A percentile compares a stretch with the other conserved stretches of the same genome.
Evolutionary conservation across 2,888 invertebrate genomes (phyloP).

Genomic region (Cataglyphis livida): DNA sequence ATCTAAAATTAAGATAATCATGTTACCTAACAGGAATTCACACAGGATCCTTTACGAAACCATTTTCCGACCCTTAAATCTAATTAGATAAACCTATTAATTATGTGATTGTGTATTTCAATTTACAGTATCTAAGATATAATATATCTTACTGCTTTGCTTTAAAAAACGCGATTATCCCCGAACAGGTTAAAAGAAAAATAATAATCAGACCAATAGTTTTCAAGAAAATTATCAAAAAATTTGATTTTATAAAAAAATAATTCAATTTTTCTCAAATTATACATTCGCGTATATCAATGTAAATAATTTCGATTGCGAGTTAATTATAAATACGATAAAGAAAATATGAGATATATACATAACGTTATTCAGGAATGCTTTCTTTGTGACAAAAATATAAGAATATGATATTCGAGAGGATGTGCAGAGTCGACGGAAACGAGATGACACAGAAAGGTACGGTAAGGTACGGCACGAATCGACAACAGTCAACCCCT

Average conservation of each 20-base stretch:
- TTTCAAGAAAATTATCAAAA: neutral
- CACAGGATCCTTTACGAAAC: neutral
- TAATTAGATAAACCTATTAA: slow-evolving; percentile 7
- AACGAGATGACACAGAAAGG: slow-evolving; percentile 68
- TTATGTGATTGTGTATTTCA: neutral
- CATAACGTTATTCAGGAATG: slow-evolving; percentile 50
- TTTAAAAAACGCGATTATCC: neutral
- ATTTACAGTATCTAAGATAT: neutral
- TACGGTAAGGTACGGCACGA: slow-evolving; percentile 70
- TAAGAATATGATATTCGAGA: slow-evolving; percentile 62
- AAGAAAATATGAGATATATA: neutral
- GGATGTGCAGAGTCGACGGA: slow-evolving; percentile 46
- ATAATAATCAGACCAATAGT: neutral
- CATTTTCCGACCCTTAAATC: slow-evolving; percentile 15
- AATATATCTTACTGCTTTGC: neutral
- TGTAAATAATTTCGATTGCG: neutral
- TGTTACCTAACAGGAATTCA: neutral
- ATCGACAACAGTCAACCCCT: slow-evolving; percentile 63
- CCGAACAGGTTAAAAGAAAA: neutral
- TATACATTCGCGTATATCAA: neutral
- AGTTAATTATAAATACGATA: neutral
- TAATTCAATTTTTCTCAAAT: neutral
- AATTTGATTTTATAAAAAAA: neutral
- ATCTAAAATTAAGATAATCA: slow-evolving; percentile 6
- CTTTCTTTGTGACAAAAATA: slow-evolving; percentile 52